Percentiles rank a stretch among this genome's conserved stretches.
Conservation (phyloP, 2,888 invertebrate species). For the Eupithecia subfuscata region DNA sequence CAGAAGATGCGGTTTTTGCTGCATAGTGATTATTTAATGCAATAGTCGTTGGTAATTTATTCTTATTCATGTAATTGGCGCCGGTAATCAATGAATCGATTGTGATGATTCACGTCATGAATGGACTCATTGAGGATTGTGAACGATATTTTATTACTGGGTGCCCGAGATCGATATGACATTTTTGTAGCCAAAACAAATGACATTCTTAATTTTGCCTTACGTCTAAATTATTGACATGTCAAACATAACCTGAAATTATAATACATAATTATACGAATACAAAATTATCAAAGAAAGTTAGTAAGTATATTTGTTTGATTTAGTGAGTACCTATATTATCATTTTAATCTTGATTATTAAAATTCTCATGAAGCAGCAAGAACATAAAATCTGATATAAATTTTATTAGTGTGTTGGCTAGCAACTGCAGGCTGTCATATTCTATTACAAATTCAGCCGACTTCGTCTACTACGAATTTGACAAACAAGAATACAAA, state of each 20-base stretch:
- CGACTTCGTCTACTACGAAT: conserved; percentile 56
- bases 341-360: too few species aligned
- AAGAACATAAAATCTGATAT: background rate
- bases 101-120: conserved; percentile 44
- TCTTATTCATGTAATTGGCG: conserved; percentile 40
- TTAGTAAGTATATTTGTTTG: background rate
- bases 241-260: background rate
- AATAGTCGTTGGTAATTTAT: conserved; percentile 14
- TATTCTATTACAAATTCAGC: conserved; percentile 57
- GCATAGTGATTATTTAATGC: conserved; percentile 1
- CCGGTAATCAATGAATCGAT: conserved; percentile 59
- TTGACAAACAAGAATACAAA: conserved; percentile 55
- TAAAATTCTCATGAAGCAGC: too few species aligned
- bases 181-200: background rate
- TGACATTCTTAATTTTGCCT: background rate
- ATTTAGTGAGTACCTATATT: background rate
- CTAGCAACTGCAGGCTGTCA: conserved; percentile 46
- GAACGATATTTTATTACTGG: background rate
- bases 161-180: background rate
- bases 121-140: conserved; percentile 11
- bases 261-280: too few species aligned
- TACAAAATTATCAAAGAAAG: too few species aligned
- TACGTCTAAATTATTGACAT: background rate
- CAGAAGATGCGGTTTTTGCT: conserved; percentile 17
- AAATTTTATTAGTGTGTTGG: background rate